A percentile compares a stretch with the other conserved stretches of the same genome.
phyloP scores from a whole-genome alignment of 2,888 invertebrate species.

The Diarsia dahlii region DNA sequence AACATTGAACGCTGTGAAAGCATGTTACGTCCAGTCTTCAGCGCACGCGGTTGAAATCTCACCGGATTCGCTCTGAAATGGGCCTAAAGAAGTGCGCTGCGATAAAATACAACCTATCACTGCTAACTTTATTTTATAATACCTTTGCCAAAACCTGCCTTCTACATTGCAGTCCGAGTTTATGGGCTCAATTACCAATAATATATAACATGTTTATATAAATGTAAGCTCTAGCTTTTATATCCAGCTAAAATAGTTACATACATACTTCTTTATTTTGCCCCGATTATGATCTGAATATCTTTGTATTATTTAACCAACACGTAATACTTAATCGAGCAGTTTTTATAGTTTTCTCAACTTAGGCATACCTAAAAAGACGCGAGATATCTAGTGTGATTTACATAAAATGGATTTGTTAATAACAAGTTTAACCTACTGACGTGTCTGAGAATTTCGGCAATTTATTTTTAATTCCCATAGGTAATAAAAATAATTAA shows the following conservation, averaged over 20 bases:
- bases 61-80: too few relatives aligned
- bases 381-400: neutral
- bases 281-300: neutral
- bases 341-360: neutral
- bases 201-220: neutral
- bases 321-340: neutral
- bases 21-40: too few relatives aligned
- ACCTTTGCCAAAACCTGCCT: neutral
- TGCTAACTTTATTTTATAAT: too few relatives aligned
- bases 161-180: neutral
- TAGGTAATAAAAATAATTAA: neutral
- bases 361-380: constrained; percentile 1
- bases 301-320: neutral
- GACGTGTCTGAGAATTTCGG: neutral
- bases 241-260: neutral
- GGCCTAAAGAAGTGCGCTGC: too few relatives aligned
- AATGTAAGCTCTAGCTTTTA: neutral
- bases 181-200: neutral
- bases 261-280: neutral
- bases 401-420: constrained; percentile 17
- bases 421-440: neutral
- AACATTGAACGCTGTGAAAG: too few relatives aligned
- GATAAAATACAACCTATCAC: too few relatives aligned
- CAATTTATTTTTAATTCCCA: neutral
- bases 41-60: too few relatives aligned